Evolutionary conservation across 2,888 invertebrate species (phyloP).

Genomic region (Myopa tessellatipennis): DNA sequence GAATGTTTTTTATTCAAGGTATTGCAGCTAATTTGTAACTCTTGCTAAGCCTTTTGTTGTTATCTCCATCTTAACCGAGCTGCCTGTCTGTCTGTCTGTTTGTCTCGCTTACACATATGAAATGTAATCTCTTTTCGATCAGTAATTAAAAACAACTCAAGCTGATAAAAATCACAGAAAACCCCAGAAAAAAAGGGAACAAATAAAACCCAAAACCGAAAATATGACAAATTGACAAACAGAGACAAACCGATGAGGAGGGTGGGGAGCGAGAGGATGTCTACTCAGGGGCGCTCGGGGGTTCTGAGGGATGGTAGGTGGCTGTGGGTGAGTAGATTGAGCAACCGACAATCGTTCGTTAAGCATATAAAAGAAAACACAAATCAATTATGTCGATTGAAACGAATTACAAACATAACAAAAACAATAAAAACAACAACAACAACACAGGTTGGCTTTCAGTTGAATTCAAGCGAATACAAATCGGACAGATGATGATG

Average conservation of each 20-base stretch:
- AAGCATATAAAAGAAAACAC: constrained; percentile 52
- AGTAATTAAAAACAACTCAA: constrained; percentile 53
- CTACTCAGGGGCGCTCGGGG: no score
- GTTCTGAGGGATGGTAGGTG: background rate
- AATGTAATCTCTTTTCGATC: constrained; percentile 41
- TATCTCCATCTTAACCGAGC: background rate
- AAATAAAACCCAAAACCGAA: constrained; percentile 19
- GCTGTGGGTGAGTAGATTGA: background rate
- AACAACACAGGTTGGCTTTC: background rate
- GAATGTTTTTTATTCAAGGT: constrained; percentile 7
- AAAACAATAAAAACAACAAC: no score
- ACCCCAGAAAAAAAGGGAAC: background rate
- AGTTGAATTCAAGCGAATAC: constrained; percentile 17
- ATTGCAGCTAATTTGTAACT: constrained; percentile 32
- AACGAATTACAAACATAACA: constrained; percentile 29
- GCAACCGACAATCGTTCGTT: constrained; percentile 34
- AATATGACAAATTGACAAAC: constrained; percentile 38
- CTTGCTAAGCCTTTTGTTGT: constrained; percentile 18
- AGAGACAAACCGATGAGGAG: background rate
- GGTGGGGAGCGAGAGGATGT: background rate
- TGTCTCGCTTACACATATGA: background rate
- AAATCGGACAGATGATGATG: background rate
- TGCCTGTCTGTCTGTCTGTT: background rate
- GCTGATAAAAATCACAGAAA: constrained; percentile 47
- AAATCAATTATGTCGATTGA: constrained; percentile 66